Conservation (phyloP, 2,113 vertebrate species). For the Acinonyx jubatus region DNA sequence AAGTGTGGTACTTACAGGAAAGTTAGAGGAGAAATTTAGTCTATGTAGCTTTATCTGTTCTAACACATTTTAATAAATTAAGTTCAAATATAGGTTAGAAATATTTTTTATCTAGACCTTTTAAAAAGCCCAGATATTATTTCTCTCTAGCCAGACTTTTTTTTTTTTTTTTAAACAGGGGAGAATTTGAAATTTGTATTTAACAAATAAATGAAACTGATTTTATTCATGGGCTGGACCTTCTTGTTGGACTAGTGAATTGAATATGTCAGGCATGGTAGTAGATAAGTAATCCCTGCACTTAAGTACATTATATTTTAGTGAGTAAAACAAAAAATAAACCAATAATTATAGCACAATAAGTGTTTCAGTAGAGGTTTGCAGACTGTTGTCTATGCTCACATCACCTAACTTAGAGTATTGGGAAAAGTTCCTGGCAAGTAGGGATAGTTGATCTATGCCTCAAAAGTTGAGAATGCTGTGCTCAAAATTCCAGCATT, state of each 20-base stretch:
- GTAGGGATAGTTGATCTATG: background rate
- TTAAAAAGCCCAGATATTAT: background rate
- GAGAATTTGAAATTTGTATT: background rate
- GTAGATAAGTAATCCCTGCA: background rate
- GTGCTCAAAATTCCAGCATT: background rate
- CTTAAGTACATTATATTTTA: background rate
- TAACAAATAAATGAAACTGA: background rate
- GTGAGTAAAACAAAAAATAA: background rate
- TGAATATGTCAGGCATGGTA: background rate
- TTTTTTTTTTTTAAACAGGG: background rate
- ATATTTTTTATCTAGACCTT: background rate
- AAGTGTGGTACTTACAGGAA: background rate
- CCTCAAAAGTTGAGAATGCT: background rate
- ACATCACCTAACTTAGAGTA: background rate
- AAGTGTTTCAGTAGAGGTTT: background rate
- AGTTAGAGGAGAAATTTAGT: conserved; percentile 29
- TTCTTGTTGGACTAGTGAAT: background rate
- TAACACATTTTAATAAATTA: background rate
- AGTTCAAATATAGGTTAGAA: background rate
- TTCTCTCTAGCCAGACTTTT: background rate
- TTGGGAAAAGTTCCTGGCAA: background rate
- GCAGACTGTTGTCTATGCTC: background rate
- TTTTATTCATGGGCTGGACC: background rate
- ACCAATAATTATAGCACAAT: background rate
- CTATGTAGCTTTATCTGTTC: background rate